Evolutionary conservation across 2,888 invertebrate genomes (phyloP).

Genomic region (Apantesis nais): DNA sequence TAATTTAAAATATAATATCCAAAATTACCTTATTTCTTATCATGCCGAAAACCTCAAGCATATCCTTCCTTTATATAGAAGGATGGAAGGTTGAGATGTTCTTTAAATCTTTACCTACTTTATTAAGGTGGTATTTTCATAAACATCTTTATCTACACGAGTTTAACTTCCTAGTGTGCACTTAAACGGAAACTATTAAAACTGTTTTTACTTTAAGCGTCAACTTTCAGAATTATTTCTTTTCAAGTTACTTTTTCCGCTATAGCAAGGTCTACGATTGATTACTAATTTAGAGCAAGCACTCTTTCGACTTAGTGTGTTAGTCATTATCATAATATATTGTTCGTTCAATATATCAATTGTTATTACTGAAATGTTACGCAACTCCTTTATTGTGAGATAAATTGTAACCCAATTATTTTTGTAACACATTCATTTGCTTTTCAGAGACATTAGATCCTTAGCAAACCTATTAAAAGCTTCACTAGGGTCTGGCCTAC

Average conservation of each 20-base stretch:
- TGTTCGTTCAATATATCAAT: neutral
- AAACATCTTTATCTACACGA: neutral
- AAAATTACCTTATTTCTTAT: neutral
- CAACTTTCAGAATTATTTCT: too few species aligned
- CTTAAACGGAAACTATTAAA: neutral
- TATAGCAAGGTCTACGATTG: neutral
- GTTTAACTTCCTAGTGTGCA: neutral
- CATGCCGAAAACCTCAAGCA: neutral
- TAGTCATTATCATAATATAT: neutral
- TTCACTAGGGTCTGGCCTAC: conserved; percentile 89
- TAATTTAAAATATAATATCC: neutral
- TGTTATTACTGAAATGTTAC: neutral
- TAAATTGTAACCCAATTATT: neutral
- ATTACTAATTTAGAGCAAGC: neutral
- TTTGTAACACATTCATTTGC: conserved; percentile 2
- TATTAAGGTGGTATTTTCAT: neutral
- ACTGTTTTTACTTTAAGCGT: neutral
- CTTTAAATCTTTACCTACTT: neutral
- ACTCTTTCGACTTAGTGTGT: neutral
- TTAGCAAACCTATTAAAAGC: conserved; percentile 78
- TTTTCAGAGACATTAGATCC: conserved; percentile 75
- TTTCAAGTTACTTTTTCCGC: neutral
- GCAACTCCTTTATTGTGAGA: neutral
- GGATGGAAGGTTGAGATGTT: too few species aligned
- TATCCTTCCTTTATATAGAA: too few species aligned